Evolutionary conservation across 2,113 vertebrate species (phyloP).

Genomic region (Eptesicus fuscus): DNA sequence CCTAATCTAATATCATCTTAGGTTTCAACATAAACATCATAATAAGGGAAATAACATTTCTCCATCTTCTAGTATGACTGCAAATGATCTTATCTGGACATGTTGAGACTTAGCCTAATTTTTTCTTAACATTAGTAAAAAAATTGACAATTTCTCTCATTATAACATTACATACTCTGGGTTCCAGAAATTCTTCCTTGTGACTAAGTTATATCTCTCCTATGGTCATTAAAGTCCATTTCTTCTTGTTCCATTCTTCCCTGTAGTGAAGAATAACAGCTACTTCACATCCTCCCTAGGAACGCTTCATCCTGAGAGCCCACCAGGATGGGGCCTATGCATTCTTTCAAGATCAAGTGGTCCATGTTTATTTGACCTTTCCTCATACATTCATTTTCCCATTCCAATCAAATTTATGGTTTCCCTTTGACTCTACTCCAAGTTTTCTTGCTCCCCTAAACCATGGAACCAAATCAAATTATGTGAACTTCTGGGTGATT

Average conservation of each 20-base stretch:
- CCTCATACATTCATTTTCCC: not conserved
- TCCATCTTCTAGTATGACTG: not conserved
- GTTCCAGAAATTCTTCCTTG: not conserved
- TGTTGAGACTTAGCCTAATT: not conserved
- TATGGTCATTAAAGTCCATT: not conserved
- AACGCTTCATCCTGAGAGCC: not conserved
- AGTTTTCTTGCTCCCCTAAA: not conserved
- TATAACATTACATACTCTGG: not conserved
- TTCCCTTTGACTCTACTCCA: slow-evolving; percentile 28
- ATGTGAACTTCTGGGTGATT: not conserved
- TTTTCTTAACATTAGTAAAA: slow-evolving; percentile 15
- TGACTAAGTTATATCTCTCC: not conserved
- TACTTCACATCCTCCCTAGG: not conserved
- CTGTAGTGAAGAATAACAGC: not conserved
- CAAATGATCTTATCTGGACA: not conserved
- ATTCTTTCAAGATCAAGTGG: not conserved
- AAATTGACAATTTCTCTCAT: not conserved
- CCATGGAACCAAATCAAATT: not conserved
- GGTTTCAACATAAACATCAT: not conserved
- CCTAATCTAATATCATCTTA: not conserved
- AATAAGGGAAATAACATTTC: not conserved
- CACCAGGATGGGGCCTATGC: not conserved
- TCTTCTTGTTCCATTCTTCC: not conserved
- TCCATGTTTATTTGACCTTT: not conserved
- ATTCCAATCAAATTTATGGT: not conserved